Base-by-base conservation (phyloP, 2,888 invertebrate genomes). In the Pandemis heparana region DNA sequence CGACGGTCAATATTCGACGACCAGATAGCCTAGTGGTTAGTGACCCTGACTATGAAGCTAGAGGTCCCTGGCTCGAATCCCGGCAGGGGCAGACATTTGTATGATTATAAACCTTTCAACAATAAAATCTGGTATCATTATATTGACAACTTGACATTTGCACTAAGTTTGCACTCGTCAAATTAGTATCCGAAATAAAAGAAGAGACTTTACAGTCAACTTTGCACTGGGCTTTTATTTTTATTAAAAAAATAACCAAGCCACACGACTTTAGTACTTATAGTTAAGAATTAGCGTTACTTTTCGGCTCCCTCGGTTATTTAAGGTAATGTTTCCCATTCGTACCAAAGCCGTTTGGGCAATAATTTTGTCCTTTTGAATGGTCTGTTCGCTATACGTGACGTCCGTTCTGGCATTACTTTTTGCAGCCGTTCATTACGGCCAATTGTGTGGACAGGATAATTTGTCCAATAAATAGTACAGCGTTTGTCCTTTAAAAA, bases 371-470 rank as follows among this genome's bases (percentile, higher is more conserved):
- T 70, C 39, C 41, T 70, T 70, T 63, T 53, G 53, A 70, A 70
- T 38, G 70, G 62, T 14, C 63, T 62, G 16, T 63, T 63, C 12
- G 41, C 70, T 43, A 18, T 63, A 70, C 70, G 70, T 70, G 70
- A 70, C 14, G 63, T 56, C 53, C 63, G 63, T 70, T 70, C 53
- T 63, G 70, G 48, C 51, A 70, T 70, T 70, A 70, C 63, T 63
- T 70, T 70, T 63, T 63, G 70, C 43, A 38, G 43, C 53, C 63
- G 53, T 70, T 70, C 63, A 32, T 70, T 70, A 62, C 53, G 1
- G 7, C 53, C 32, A 70, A 70, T 70, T 53, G 70, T 56, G 53
- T 5, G 59, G 51, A 43, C 56, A 2, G 38, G 32, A 70, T 56
- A 63, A 70, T 70, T 70, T 70, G 70, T 32, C 39, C 39, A 23